Evolutionary conservation across 2,888 invertebrate species (phyloP).

Genomic region (Abrostola triplasia): DNA sequence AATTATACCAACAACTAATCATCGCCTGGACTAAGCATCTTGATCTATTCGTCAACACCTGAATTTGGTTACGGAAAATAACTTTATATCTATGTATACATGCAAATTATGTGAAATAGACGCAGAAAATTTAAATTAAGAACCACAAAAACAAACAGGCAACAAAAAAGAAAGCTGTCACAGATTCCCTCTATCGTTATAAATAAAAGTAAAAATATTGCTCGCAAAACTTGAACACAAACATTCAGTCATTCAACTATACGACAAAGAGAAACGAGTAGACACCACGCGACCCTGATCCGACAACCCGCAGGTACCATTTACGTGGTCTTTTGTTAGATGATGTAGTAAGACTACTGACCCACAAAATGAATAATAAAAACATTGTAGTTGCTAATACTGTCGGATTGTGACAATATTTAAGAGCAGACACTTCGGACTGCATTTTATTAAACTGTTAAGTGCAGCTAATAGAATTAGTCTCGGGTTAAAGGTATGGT

Average conservation of each 20-base stretch:
- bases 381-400: constrained; percentile 38
- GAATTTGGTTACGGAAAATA: no score
- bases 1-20: no score
- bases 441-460: not conserved
- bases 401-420: constrained; percentile 18
- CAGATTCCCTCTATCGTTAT: constrained; percentile 12
- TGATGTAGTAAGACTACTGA: constrained; percentile 47
- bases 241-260: constrained; percentile 25
- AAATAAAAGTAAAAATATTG: constrained; percentile 25
- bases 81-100: no score
- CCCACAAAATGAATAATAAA: constrained; percentile 43
- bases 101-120: no score
- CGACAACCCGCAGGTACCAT: constrained; percentile 2
- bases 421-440: constrained; percentile 19
- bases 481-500: no score
- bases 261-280: constrained; percentile 5
- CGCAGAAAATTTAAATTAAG: no score
- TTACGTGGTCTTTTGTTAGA: constrained; percentile 45
- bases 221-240: constrained; percentile 29
- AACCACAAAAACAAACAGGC: no score
- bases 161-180: not conserved
- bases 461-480: no score
- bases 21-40: no score
- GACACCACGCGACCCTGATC: constrained; percentile 32
- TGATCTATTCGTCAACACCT: no score